Percentiles rank a stretch among this genome's conserved stretches.
Conservation (phyloP, 2,113 vertebrate species). For the Barbus barbus region DNA sequence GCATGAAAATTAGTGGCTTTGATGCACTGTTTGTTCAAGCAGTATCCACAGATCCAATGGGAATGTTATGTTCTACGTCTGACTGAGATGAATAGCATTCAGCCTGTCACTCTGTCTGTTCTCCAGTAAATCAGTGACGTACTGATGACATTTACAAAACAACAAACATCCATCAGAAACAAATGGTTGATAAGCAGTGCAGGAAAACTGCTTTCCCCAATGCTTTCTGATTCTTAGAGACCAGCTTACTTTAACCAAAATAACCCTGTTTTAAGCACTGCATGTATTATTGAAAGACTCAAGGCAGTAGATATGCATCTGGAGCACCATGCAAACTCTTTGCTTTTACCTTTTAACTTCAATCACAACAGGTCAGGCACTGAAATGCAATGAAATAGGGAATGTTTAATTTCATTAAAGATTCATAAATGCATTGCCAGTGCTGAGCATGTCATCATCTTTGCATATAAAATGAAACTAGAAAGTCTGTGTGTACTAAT, state of each 20-base stretch:
- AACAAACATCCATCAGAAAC: constrained; percentile 29
- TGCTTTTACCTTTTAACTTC: constrained; percentile 47
- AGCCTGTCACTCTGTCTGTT: constrained; percentile 22
- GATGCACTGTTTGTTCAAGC: constrained; percentile 11
- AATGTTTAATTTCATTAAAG: not conserved
- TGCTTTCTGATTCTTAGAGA: constrained; percentile 20
- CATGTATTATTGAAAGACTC: constrained; percentile 52
- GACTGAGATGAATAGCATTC: constrained; percentile 35
- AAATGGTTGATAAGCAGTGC: constrained; percentile 14
- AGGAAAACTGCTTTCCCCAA: constrained; percentile 12
- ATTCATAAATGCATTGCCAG: not conserved
- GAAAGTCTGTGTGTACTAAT: constrained; percentile 1
- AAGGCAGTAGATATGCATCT: constrained; percentile 44
- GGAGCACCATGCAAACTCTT: constrained; percentile 41
- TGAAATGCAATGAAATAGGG: not conserved
- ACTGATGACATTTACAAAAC: constrained; percentile 32
- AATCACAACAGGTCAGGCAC: constrained; percentile 27
- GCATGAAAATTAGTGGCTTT: not conserved
- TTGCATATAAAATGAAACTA: not conserved
- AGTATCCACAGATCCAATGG: not conserved
- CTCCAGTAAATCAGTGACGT: constrained; percentile 8
- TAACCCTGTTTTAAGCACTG: constrained; percentile 40
- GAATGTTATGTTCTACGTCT: not conserved
- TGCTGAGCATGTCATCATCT: not conserved
- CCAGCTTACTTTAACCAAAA: constrained; percentile 49